phyloP scores from a whole-genome alignment of 2,888 invertebrate species.

The Hydrotaea diabolus region DNA sequence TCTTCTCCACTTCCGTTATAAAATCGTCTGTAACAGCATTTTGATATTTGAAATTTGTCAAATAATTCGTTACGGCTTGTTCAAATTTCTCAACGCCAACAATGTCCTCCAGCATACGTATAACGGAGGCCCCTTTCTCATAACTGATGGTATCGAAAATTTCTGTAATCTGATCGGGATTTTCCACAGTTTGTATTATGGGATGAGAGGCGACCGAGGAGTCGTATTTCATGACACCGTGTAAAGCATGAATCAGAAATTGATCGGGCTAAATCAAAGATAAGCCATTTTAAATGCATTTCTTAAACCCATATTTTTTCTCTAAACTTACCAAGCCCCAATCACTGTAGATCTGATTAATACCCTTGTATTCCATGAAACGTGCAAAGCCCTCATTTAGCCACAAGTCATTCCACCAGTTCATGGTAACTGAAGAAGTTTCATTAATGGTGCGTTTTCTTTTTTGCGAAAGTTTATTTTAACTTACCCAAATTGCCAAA shows the following conservation, averaged over 20 bases:
- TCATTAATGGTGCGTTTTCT: not conserved
- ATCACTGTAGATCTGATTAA: conserved; percentile 86
- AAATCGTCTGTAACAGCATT: conserved; percentile 92
- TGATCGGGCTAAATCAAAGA: conserved; percentile 85
- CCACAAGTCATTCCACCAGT: conserved; percentile 97
- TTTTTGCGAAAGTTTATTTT: not conserved
- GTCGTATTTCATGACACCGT: conserved; percentile 88
- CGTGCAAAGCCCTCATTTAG: conserved; percentile 96
- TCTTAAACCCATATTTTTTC: not conserved
- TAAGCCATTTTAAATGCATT: not conserved
- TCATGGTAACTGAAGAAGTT: conserved; percentile 88
- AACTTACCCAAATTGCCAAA: conserved; percentile 90
- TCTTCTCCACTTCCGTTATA: conserved; percentile 82
- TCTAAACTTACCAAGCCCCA: conserved; percentile 87
- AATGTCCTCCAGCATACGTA: conserved; percentile 93
- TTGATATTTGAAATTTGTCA: conserved; percentile 85
- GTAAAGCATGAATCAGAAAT: conserved; percentile 87
- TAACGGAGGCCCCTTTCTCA: conserved; percentile 92
- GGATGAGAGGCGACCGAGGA: conserved; percentile 92
- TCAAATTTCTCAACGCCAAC: conserved; percentile 86
- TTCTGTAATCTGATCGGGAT: conserved; percentile 94
- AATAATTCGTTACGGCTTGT: conserved; percentile 87
- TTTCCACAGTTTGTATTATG: conserved; percentile 90
- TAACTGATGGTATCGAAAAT: conserved; percentile 96
- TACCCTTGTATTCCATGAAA: conserved; percentile 92